Conservation (phyloP, 2,797 vertebrate species). For the Yasuhikotakia modesta region DNA sequence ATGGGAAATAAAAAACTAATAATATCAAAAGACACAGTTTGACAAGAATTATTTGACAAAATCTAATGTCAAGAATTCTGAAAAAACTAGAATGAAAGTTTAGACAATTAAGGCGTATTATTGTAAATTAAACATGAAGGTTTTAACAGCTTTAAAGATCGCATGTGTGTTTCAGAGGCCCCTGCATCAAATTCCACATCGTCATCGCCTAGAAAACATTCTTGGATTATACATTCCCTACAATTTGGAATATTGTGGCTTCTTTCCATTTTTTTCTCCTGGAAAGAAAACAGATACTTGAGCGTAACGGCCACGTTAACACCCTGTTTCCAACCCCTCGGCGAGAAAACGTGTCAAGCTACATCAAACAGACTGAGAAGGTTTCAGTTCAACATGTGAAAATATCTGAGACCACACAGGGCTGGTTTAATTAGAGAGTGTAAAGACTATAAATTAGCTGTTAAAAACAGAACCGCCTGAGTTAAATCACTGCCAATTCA, state of each 20-base stretch:
- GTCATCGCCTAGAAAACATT: conserved; percentile 8
- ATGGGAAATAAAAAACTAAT: neutral
- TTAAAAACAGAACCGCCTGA: conserved; percentile 27
- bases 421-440: conserved; percentile 53
- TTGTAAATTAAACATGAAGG: neutral
- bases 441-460: conserved; percentile 43
- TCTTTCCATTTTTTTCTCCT: conserved; percentile 14
- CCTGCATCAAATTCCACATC: conserved; percentile 7
- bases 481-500: conserved; percentile 18
- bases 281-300: neutral
- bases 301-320: conserved; percentile 7
- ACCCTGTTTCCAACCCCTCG: conserved; percentile 9
- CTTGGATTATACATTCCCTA: conserved; percentile 3
- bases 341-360: conserved; percentile 33
- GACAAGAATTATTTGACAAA: too few relatives aligned
- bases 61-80: too few relatives aligned
- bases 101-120: too few relatives aligned
- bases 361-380: conserved; percentile 25
- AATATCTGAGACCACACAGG: conserved; percentile 50
- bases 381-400: conserved; percentile 54
- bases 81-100: too few relatives aligned
- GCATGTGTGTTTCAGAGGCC: too few relatives aligned
- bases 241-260: conserved; percentile 12
- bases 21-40: neutral
- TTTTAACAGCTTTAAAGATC: neutral